Percentiles rank a stretch among this genome's conserved stretches.
phyloP scores from a whole-genome alignment of 2,888 invertebrate genomes.

The Leptinotarsa rubiginosa region DNA sequence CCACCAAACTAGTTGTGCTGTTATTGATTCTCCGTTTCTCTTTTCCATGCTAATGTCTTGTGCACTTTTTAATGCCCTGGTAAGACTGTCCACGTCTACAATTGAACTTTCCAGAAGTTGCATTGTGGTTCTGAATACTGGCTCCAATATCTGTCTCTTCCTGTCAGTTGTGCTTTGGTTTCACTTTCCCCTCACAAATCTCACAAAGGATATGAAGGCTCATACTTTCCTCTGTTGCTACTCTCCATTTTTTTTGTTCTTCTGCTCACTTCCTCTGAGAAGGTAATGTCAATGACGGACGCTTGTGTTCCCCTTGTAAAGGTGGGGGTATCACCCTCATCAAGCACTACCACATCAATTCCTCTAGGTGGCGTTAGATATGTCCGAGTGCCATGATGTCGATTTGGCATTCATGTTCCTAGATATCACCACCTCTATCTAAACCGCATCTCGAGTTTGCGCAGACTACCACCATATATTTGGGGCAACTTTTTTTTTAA shows the following conservation, averaged over 20 bases:
- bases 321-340: slow-evolving; percentile 19
- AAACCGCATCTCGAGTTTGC: too few species aligned
- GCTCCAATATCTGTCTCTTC: too few species aligned
- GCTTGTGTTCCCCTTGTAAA: slow-evolving; percentile 21
- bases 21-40: not conserved
- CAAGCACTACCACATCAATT: slow-evolving; percentile 5
- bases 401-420: not conserved
- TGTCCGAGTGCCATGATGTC: not conserved
- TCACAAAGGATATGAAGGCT: slow-evolving; percentile 21
- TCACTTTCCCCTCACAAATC: too few species aligned
- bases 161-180: too few species aligned
- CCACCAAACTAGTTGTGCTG: slow-evolving; percentile 20
- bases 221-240: not conserved
- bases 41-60: not conserved
- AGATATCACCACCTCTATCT: not conserved
- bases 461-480: too few species aligned
- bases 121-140: not conserved
- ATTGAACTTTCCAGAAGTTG: not conserved
- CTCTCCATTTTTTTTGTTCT: not conserved
- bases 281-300: slow-evolving; percentile 9
- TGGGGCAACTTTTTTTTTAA: too few species aligned
- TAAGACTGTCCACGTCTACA: not conserved
- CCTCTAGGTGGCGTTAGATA: not conserved
- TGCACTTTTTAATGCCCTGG: not conserved
- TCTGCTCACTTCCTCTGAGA: not conserved